Percentiles rank a stretch among this genome's conserved stretches.
These are phyloP conservation scores for Clarias batrachus DNA, from an alignment of 2,113 vertebrate genomes.

Conservation along the genomic window DNA sequence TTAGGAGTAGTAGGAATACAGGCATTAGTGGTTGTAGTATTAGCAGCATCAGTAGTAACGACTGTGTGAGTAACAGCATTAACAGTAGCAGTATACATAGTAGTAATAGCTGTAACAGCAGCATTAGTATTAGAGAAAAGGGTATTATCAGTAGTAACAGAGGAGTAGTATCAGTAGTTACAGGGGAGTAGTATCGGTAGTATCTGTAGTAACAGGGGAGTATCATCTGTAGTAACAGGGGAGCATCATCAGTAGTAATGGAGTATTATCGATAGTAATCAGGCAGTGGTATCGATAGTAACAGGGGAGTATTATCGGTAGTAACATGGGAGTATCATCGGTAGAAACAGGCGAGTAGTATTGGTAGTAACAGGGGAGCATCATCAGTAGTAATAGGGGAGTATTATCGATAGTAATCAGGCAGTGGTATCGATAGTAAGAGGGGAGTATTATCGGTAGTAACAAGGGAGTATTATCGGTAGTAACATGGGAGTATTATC, in stretches of 20 bases:
- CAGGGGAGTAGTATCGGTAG: not conserved
- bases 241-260: too few species aligned
- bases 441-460: not conserved
- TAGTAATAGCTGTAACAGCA: not conserved
- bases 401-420: not conserved
- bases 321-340: not conserved
- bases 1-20: not conserved
- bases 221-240: not conserved
- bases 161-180: too few species aligned
- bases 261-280: not conserved
- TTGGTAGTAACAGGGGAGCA: not conserved
- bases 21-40: not conserved
- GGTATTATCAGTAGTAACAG: too few species aligned
- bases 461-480: not conserved
- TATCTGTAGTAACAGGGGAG: not conserved
- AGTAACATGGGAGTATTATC: not conserved
- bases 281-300: too few species aligned
- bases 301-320: too few species aligned
- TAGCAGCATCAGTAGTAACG: too few species aligned
- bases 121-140: not conserved
- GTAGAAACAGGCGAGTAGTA: not conserved
- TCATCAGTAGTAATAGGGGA: not conserved
- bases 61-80: not conserved
- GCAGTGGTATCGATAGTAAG: too few species aligned
- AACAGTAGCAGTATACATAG: not conserved